These are phyloP conservation scores for Aptenodytes patagonicus DNA, from an alignment of 2,113 vertebrate species.

Conservation along the genomic window DNA sequence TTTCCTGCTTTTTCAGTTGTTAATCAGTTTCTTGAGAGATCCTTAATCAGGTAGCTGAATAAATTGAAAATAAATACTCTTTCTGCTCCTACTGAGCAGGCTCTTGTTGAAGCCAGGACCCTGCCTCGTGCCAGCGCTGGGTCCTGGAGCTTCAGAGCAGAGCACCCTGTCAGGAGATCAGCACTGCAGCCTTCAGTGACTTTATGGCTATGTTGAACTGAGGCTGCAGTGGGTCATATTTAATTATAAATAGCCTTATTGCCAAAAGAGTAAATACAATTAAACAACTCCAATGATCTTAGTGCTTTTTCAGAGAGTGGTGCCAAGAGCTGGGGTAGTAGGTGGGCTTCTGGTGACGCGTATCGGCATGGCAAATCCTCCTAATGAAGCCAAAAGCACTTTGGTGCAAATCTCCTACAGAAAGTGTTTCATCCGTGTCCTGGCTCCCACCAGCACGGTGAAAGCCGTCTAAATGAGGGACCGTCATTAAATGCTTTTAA, in stretches of 20 bases:
- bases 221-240: neutral
- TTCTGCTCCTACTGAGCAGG: neutral
- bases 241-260: neutral
- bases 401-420: neutral
- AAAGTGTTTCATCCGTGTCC: fast-evolving
- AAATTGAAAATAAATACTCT: neutral
- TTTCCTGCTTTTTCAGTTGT: neutral
- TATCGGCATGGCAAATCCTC: fast-evolving
- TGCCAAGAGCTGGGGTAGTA: neutral
- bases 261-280: neutral
- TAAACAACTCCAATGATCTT: neutral
- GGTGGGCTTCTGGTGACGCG: neutral
- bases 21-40: neutral
- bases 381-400: neutral
- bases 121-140: fast-evolving
- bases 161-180: neutral
- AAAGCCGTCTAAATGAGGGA: neutral
- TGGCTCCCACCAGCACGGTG: fast-evolving
- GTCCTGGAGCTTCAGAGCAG: neutral
- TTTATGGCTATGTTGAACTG: neutral
- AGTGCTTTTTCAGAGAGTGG: fast-evolving
- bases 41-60: neutral
- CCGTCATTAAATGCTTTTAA: neutral
- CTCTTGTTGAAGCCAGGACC: neutral
- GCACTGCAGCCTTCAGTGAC: neutral